Conservation (phyloP, 2,888 invertebrate species). For the Calameuta pallipes region DNA sequence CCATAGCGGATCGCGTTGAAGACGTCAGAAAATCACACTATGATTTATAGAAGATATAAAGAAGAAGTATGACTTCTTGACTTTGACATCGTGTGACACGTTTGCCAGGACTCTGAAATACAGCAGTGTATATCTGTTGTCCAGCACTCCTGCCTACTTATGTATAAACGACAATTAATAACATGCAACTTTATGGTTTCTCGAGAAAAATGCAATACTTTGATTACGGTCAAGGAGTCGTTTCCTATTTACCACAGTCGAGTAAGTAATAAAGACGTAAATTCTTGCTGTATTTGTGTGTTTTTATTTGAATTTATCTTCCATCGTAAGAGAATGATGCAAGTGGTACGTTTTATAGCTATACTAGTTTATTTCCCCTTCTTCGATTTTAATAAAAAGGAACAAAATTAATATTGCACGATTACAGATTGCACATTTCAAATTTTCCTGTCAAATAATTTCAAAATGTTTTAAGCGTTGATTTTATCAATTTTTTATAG, state of each 20-base stretch:
- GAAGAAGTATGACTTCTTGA: not conserved
- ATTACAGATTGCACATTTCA: not conserved
- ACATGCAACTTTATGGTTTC: slow-evolving; percentile 9
- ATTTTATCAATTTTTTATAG: too few species aligned
- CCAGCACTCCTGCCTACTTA: not conserved
- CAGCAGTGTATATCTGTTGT: not conserved
- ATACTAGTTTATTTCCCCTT: not conserved
- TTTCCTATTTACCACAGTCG: slow-evolving; percentile 15
- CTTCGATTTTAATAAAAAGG: not conserved
- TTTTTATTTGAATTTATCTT: slow-evolving; percentile 16
- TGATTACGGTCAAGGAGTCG: slow-evolving; percentile 22
- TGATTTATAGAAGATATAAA: not conserved
- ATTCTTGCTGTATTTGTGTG: slow-evolving; percentile 14
- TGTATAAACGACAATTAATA: not conserved
- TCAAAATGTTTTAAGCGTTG: not conserved
- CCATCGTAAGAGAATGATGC: not conserved
- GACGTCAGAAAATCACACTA: not conserved
- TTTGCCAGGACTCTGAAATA: not conserved
- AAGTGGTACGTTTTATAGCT: not conserved
- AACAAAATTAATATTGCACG: not conserved
- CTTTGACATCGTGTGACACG: not conserved
- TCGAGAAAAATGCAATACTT: slow-evolving; percentile 7
- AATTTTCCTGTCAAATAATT: not conserved
- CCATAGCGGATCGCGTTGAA: not conserved
- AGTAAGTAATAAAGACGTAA: not conserved